These are phyloP conservation scores for Acrobasis repandana DNA, from an alignment of 2,888 invertebrate species.

Conservation along the genomic window DNA sequence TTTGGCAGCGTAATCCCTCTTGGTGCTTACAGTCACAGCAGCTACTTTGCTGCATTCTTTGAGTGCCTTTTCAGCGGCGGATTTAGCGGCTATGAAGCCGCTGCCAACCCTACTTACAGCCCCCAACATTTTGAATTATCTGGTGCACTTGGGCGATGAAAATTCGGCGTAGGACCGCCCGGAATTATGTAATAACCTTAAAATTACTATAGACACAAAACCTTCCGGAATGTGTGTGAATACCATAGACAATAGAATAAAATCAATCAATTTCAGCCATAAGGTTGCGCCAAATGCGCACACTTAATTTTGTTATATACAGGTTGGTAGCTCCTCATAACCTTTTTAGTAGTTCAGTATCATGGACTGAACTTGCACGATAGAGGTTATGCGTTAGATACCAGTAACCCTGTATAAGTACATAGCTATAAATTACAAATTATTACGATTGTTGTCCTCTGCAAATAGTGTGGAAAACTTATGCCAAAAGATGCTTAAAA, in stretches of 20 bases:
- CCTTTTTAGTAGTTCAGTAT: too few relatives aligned
- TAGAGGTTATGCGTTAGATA: too few relatives aligned
- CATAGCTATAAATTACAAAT: too few relatives aligned
- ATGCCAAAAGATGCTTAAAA: too few relatives aligned
- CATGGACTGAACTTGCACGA: too few relatives aligned
- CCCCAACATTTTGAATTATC: slow-evolving; percentile 81
- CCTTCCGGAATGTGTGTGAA: slow-evolving; percentile 19
- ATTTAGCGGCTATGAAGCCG: slow-evolving; percentile 84
- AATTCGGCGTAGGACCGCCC: slow-evolving; percentile 47
- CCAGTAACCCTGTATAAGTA: too few relatives aligned
- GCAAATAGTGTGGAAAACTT: too few relatives aligned
- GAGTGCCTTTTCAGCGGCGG: slow-evolving; percentile 82
- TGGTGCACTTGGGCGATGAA: slow-evolving; percentile 52
- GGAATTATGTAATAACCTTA: slow-evolving; percentile 75
- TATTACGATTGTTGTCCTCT: too few relatives aligned
- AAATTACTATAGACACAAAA: slow-evolving; percentile 43
- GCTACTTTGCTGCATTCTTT: slow-evolving; percentile 83
- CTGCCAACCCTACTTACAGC: slow-evolving; percentile 83
- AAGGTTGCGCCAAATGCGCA: not conserved
- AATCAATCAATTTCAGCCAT: not conserved
- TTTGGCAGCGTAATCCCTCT: slow-evolving; percentile 72
- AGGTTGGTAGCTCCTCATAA: too few relatives aligned
- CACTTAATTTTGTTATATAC: not conserved
- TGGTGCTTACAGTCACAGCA: slow-evolving; percentile 65
- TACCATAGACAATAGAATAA: not conserved